These are phyloP conservation scores for Pseudorasbora parva DNA, from an alignment of 2,113 vertebrate genomes.

Conservation along the genomic window DNA sequence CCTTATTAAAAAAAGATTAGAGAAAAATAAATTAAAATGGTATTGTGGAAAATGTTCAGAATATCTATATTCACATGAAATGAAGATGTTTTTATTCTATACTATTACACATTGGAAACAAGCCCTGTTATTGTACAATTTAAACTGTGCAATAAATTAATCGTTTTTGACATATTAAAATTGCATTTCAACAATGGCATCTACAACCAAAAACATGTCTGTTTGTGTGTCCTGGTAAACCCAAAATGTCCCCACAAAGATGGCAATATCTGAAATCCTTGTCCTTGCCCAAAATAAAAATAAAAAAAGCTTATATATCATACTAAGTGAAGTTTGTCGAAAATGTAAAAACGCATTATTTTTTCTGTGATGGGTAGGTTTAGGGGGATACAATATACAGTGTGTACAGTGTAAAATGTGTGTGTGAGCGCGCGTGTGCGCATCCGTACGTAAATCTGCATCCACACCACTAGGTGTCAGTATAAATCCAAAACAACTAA, in stretches of 20 bases:
- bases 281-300: too few species aligned
- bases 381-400: too few species aligned
- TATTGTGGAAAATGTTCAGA: neutral
- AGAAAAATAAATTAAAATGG: neutral
- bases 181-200: neutral
- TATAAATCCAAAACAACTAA: neutral
- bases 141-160: neutral
- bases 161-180: neutral
- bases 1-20: neutral
- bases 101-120: neutral
- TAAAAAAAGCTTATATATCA: too few species aligned
- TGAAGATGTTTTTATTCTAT: neutral
- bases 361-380: too few species aligned
- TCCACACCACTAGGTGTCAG: neutral
- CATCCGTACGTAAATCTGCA: neutral
- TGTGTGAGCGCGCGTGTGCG: too few species aligned
- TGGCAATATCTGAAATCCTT: too few species aligned
- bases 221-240: too few species aligned
- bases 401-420: too few species aligned
- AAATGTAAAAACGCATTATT: too few species aligned
- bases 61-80: neutral
- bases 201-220: too few species aligned
- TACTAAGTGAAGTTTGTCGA: too few species aligned
- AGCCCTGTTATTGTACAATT: neutral
- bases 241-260: too few species aligned